phyloP scores from a whole-genome alignment of 2,888 invertebrate species.

The Drosophila lacicola region DNA sequence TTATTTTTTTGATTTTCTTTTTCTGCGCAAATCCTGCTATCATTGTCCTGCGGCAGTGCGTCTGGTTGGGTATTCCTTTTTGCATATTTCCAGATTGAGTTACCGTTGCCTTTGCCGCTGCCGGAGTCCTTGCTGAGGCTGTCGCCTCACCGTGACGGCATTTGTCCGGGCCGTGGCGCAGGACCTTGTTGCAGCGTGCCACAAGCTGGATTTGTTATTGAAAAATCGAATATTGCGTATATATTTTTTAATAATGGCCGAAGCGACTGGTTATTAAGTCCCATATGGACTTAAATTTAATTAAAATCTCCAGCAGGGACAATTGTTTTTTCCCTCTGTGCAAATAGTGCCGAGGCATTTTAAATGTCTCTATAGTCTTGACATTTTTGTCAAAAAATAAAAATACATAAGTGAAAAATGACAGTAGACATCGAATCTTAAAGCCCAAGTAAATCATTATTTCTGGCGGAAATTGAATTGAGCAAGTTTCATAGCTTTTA shows the following conservation, averaged over 20 bases:
- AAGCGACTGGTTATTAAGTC: constrained; percentile 55
- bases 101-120: constrained; percentile 33
- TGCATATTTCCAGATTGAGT: constrained; percentile 69
- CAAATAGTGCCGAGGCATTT: not conserved
- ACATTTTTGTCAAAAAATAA: not conserved
- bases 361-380: not conserved
- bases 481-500: not conserved
- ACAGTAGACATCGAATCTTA: not conserved
- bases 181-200: constrained; percentile 1
- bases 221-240: constrained; percentile 65
- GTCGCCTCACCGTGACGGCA: constrained; percentile 48
- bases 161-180: constrained; percentile 30
- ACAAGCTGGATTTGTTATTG: constrained; percentile 50
- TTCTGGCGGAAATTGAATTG: not conserved
- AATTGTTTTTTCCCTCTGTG: constrained; percentile 6
- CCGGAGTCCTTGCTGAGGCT: constrained; percentile 18
- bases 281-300: constrained; percentile 59
- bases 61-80: constrained; percentile 52
- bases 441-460: not conserved
- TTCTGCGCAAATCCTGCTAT: constrained; percentile 29
- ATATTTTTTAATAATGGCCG: constrained; percentile 65
- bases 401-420: not conserved
- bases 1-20: not conserved
- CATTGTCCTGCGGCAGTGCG: constrained; percentile 54
- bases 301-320: constrained; percentile 32